These are phyloP conservation scores for Bufo gargarizans DNA, from an alignment of 2,113 vertebrate species.

Conservation along the genomic window DNA sequence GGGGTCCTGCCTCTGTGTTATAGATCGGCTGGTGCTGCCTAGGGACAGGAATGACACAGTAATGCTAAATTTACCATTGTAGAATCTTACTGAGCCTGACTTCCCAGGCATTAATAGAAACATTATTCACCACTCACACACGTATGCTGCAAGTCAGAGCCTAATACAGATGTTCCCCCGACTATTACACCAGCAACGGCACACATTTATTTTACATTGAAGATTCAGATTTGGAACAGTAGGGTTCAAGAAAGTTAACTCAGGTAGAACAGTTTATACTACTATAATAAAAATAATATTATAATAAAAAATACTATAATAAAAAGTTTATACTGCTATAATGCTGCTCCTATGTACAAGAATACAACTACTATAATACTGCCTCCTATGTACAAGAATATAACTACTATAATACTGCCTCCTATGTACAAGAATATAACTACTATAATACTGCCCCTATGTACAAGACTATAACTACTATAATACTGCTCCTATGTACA, in stretches of 20 bases:
- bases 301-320: too few species aligned
- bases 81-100: conserved; percentile 6
- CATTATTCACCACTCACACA: conserved; percentile 5
- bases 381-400: too few species aligned
- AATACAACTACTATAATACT: not conserved
- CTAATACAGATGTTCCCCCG: not conserved
- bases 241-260: not conserved
- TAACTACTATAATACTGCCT: too few species aligned
- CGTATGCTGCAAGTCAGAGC: not conserved
- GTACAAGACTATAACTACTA: too few species aligned
- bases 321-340: too few species aligned
- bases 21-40: conserved; percentile 4
- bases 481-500: too few species aligned
- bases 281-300: too few species aligned
- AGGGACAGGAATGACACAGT: conserved; percentile 17
- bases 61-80: not conserved
- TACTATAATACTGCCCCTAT: too few species aligned
- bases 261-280: not conserved
- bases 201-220: not conserved
- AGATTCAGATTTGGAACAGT: not conserved
- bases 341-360: too few species aligned
- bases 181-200: not conserved
- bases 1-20: not conserved
- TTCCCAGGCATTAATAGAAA: not conserved
- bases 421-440: too few species aligned